Base-by-base conservation (phyloP, 2,797 vertebrate species). In the Thaleichthys pacificus region DNA sequence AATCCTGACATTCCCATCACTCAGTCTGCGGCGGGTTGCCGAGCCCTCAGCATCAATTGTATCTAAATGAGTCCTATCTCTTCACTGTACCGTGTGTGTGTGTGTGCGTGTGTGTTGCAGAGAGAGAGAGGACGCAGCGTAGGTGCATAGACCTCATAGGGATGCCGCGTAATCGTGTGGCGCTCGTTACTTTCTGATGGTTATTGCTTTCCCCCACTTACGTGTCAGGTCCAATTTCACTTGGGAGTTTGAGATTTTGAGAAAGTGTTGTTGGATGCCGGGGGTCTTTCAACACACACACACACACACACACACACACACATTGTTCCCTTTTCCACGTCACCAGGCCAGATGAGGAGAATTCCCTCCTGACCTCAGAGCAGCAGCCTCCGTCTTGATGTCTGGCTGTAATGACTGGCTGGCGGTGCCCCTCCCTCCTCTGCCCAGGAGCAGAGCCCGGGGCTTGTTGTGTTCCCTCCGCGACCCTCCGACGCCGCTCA, bases 1-100 rank as follows among this genome's bases (percentile, higher is more conserved):
- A 93, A 93, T 94, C 83, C 82, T 93, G 91, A 91, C 91, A 90
- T 93, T 92, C 90, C 86, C 86, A 82, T 91, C 88, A 89, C 75
- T 89, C 85, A 82, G 77, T 69, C 28, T 56, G 9, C 62, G 73
- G 69, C 70, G 61, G 60, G 81, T 85, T 71, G 68, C 79, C 86
- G 80, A 84, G 38, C 70, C 73, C 56, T 0, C 69, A 4, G 26
- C 81, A 74, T 87, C 75, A 69, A 77, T 74, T 80, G 22, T 82
- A 86, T 89, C 85, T 84, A 84, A 90, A 91, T 80, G 78, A 87
- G 78, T 80, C 0, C 61, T 9, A 85, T 85, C 82, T 74, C 60
- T 72, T 71, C 83, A 85, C 82, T 89, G 81, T 88, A 82, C 76
- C 75, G 66, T 70, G 49, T 56, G 51, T 77, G 75, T 80, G 42